Conservation (phyloP, 2,113 vertebrate genomes). For the Tyrannus savana region DNA sequence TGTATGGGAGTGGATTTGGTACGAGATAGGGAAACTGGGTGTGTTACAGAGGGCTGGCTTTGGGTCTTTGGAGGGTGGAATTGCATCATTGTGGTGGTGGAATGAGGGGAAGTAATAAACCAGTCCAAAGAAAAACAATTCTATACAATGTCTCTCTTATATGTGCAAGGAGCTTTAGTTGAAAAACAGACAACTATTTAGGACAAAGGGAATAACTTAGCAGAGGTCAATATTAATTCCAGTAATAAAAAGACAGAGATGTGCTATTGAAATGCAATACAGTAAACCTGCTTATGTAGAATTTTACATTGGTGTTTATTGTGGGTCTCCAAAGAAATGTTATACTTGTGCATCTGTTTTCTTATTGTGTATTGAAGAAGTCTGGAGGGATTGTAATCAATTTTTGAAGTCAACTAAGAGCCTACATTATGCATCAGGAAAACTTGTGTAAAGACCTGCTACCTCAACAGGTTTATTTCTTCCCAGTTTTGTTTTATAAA, state of each 20-base stretch:
- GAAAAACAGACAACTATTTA: background rate
- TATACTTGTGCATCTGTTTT: background rate
- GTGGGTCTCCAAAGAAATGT: background rate
- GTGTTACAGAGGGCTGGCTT: background rate
- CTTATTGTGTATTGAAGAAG: background rate
- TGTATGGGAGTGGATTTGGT: background rate
- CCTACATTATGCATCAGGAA: background rate
- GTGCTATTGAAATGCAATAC: background rate
- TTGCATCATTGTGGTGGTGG: background rate
- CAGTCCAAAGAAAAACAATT: background rate
- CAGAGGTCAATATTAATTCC: background rate
- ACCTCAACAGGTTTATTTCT: background rate
- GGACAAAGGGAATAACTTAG: background rate
- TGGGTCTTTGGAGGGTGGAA: background rate
- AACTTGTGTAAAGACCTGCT: background rate
- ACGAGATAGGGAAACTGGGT: background rate
- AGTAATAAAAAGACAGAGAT: background rate
- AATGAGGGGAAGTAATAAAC: background rate
- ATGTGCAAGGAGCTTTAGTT: fast-evolving
- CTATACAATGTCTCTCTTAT: background rate
- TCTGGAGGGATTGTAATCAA: background rate
- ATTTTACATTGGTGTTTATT: background rate
- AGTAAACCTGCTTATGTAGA: background rate
- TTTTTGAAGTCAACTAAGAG: background rate
- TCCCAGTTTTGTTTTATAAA: background rate